phyloP scores from a whole-genome alignment of 2,797 vertebrate genomes.

The Naso thynnoides region DNA sequence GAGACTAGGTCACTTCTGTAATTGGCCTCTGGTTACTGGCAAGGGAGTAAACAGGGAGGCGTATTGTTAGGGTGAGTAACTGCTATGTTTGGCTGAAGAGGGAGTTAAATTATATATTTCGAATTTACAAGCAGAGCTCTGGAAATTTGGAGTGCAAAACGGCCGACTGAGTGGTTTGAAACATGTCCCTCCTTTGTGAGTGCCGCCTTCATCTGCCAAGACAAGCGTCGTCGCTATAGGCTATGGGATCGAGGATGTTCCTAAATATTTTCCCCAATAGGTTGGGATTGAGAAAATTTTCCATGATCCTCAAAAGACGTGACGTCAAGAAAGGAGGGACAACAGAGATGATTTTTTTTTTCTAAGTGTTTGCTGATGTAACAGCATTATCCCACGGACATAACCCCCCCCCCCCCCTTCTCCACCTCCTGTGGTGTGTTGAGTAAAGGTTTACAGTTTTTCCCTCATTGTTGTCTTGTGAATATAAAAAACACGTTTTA shows the following conservation, averaged over 20 bases:
- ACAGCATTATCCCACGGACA: neutral
- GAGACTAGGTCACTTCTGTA: constrained; percentile 3
- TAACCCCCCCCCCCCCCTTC: too few species aligned
- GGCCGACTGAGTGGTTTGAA: neutral
- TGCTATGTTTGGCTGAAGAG: neutral
- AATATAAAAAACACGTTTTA: constrained; percentile 1
- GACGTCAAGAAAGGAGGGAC: constrained; percentile 22
- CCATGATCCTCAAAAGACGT: constrained; percentile 30
- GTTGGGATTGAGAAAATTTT: constrained; percentile 11
- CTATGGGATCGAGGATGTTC: neutral
- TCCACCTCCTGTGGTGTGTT: neutral
- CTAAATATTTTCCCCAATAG: constrained; percentile 5
- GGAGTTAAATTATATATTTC: neutral
- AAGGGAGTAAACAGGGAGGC: constrained; percentile 24
- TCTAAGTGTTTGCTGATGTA: neutral
- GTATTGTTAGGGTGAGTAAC: neutral
- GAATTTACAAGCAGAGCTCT: neutral
- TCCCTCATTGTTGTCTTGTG: neutral
- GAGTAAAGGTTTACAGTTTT: neutral
- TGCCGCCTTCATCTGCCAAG: constrained; percentile 25
- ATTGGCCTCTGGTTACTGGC: neutral
- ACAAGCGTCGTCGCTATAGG: constrained; percentile 1
- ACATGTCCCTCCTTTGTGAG: constrained; percentile 10
- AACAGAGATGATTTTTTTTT: too few species aligned
- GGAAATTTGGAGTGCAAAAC: constrained; percentile 8